phyloP scores from a whole-genome alignment of 2,113 vertebrate genomes.

The Corvus cornix region DNA sequence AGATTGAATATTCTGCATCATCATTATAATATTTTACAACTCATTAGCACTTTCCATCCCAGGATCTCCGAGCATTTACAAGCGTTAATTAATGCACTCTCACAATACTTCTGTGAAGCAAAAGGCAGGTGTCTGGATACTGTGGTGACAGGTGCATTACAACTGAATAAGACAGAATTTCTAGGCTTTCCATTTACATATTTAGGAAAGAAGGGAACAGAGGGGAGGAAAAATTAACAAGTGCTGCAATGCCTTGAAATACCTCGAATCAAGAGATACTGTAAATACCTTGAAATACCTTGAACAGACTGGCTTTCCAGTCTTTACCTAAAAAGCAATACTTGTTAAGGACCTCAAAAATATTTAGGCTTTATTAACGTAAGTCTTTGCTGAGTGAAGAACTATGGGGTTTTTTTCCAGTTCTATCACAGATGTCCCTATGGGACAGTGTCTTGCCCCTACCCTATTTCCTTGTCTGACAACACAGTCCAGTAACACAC shows the following conservation, averaged over 20 bases:
- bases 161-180: slow-evolving; percentile 10
- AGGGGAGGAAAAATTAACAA: not conserved
- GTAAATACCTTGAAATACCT: not conserved
- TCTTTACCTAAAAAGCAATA: not conserved
- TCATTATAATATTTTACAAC: slow-evolving; percentile 50
- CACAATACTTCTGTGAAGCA: not conserved
- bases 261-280: not conserved
- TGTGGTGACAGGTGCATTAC: slow-evolving; percentile 24
- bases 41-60: slow-evolving; percentile 49
- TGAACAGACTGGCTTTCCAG: not conserved
- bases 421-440: not conserved
- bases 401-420: not conserved
- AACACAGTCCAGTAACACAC: not conserved
- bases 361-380: not conserved
- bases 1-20: slow-evolving; percentile 33
- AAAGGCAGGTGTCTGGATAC: slow-evolving; percentile 48
- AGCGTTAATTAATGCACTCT: slow-evolving; percentile 55
- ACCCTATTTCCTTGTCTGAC: not conserved
- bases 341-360: not conserved
- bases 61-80: slow-evolving; percentile 22
- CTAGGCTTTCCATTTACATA: slow-evolving; percentile 25
- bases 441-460: not conserved
- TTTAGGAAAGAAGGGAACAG: not conserved
- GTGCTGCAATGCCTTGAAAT: slow-evolving; percentile 15
- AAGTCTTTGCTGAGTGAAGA: not conserved